phyloP scores from a whole-genome alignment of 2,797 vertebrate species.

The Notoglanidium macrostoma region DNA sequence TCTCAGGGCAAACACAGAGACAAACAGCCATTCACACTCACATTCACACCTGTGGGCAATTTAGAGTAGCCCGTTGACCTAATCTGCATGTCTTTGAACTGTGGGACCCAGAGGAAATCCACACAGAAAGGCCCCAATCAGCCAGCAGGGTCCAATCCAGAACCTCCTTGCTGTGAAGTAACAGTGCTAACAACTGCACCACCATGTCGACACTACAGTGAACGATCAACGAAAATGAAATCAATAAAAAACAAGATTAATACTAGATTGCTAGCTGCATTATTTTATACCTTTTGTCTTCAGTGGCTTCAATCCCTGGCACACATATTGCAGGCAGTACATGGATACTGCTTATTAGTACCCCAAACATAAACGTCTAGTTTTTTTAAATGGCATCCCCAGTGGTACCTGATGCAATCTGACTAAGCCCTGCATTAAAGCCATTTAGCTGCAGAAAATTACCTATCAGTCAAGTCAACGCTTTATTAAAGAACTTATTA shows the following conservation, averaged over 20 bases:
- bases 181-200: too few relatives aligned
- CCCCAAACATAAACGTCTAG: not conserved
- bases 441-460: not conserved
- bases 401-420: slow-evolving; percentile 19
- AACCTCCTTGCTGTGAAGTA: too few relatives aligned
- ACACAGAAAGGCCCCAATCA: too few relatives aligned
- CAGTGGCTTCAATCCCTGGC: not conserved
- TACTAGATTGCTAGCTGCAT: not conserved
- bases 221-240: not conserved
- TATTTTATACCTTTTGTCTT: not conserved
- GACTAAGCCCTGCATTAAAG: not conserved
- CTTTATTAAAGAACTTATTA: slow-evolving; percentile 9
- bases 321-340: not conserved
- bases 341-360: not conserved
- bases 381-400: not conserved
- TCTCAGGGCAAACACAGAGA: too few relatives aligned
- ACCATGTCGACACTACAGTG: not conserved
- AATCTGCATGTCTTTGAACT: too few relatives aligned
- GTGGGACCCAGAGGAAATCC: too few relatives aligned
- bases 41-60: too few relatives aligned
- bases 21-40: too few relatives aligned
- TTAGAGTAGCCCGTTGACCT: too few relatives aligned
- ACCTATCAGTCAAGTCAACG: not conserved
- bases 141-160: too few relatives aligned
- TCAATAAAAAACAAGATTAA: not conserved